Evolutionary conservation across 2,113 vertebrate species (phyloP), one percentile per base, ranked within the genome.

Genomic region (Agapornis roseicollis): DNA sequence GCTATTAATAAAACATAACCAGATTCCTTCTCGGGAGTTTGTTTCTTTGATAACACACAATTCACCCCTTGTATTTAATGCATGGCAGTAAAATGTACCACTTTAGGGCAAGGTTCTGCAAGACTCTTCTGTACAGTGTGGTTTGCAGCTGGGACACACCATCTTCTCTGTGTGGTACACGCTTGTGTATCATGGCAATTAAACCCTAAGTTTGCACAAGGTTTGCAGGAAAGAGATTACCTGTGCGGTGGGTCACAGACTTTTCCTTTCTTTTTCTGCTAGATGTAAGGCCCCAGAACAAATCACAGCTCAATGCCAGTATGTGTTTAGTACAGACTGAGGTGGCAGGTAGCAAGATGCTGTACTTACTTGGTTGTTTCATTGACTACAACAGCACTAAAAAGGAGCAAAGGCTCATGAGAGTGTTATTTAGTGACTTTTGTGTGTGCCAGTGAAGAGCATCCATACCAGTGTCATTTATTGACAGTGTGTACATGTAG

Each of bases 231-330:
- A 27, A 65, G 60, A 3, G 13, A 14, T 6, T 9, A 19, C 7
- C 17, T n/a, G 31, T 6, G 10, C 0, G 3, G 6, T 4, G 4
- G 6, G 47, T 7, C 52, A 35, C 9, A 1, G 17, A 5, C 4
- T 56, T 73, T n/a, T 56, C 24, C 69, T 27, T 55, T 58, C 71
- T 29, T 12, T 42, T 69, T 42, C 68, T 49, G 41, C 28, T 16
- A 14, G 41, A 19, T 14, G 1, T 3, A 11, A 0, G 1, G 66
- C 44, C 39, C 22, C 74, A 29, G n/a, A 33, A 1, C 41, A 28
- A 2, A 0, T 2, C 17, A 0, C 27, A 1, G 9, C 0, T 22
- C 35, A 15, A 44, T 1, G 12, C 35, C 22, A 42, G 6, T 4
- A 7, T 1, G 11, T 5, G 24, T 11, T 28, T 60, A 11, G 31